Base-by-base conservation (phyloP, 2,888 invertebrate species). In the Clusia tigrina region DNA sequence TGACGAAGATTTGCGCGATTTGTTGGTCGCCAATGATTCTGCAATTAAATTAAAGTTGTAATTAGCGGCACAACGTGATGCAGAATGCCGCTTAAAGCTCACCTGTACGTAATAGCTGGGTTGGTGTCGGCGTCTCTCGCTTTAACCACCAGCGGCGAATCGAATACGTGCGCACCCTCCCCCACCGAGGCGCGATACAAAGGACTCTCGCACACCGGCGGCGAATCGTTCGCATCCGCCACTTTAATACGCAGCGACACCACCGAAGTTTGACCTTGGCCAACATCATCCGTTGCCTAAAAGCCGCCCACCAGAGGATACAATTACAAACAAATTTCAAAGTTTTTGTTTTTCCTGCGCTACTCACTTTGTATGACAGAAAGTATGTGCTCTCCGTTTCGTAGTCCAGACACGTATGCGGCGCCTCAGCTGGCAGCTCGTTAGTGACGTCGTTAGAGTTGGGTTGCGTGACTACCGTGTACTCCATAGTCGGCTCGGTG, bases 141-240 rank as follows among this genome's bases (percentile, higher is more conserved):
- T 83, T 90, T 89, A 0, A 91, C 89, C 64, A 85, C 83, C 24
- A 89, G 78, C 54, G 92, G 91, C 0, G 95, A 94, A 73, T 94
- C 93, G 71, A 96, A 95, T 68, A 90, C 90, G 2, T 89, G 87
- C 0, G 94, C 90, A 1, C 94, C 94, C 80, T 97, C 96, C 74
- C 94, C 93, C 12, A 96, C 90, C 9, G 91, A 90, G 0, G 92
- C 91, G 24, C 89, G 88, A 84, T 95, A 95, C 51, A 90, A 86
- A 0, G 89, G 86, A 62, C 92, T 91, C 42, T 88, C 86, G 83
- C 97, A 97, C 17, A 88, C 86, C 0, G 96, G 96, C 0, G 93
- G 89, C 78, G 94, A 95, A 83, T 96, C 96, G 81, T 96, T 96
- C 63, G 91, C 91, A 80, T 96, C 96, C 0, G 87, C 87, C 1